phyloP scores from a whole-genome alignment of 2,888 invertebrate genomes.

The Meiosimyza platycephala region DNA sequence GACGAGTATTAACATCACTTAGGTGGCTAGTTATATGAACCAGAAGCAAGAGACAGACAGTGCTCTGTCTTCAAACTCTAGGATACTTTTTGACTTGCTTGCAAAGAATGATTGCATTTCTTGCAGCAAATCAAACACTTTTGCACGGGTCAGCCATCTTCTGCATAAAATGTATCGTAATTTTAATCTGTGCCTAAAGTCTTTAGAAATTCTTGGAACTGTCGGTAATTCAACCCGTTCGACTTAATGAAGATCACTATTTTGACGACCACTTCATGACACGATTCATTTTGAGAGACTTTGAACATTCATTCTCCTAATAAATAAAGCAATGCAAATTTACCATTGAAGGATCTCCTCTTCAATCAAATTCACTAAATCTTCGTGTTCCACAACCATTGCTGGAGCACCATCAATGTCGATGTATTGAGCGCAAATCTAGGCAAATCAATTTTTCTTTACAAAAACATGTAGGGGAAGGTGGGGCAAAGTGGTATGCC shows the following conservation, averaged over 20 bases:
- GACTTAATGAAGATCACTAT: constrained; percentile 28
- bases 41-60: constrained; percentile 13
- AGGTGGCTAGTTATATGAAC: constrained; percentile 8
- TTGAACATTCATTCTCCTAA: constrained; percentile 21
- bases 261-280: background rate
- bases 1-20: constrained; percentile 18
- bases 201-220: background rate
- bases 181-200: too few relatives aligned
- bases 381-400: constrained; percentile 1
- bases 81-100: constrained; percentile 1
- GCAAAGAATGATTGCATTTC: constrained; percentile 17
- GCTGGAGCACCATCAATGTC: too few relatives aligned
- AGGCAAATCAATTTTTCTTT: too few relatives aligned
- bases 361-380: background rate
- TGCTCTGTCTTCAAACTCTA: background rate
- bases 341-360: background rate
- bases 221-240: constrained; percentile 10
- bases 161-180: too few relatives aligned
- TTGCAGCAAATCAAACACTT: constrained; percentile 5
- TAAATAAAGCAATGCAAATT: constrained; percentile 27
- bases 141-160: background rate
- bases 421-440: too few relatives aligned
- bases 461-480: too few relatives aligned
- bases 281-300: constrained; percentile 12
- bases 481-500: too few relatives aligned